Evolutionary conservation across 2,888 invertebrate genomes (phyloP), one percentile per base, ranked within the genome.

Genomic region (Arge pagana): DNA sequence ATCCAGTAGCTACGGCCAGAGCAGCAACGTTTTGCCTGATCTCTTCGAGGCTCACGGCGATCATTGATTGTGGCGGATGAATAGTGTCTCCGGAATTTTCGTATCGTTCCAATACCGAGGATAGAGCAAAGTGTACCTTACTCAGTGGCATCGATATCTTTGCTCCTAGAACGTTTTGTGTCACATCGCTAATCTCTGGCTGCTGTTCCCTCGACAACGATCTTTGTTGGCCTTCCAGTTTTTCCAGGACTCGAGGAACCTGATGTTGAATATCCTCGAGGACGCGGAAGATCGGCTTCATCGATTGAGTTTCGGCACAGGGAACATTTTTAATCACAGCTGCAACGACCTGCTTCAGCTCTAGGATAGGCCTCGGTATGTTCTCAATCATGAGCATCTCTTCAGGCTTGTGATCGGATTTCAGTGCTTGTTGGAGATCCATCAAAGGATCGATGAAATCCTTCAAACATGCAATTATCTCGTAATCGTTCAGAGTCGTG

Each of bases 261-360:
- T 67, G 63, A 6, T 61, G 52, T 8, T 67, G 56, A 24, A 73
- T 64, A 16, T 70, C 68, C n/a, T 68, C 64, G n/a, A 72, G 30
- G 36, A 64, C 61, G 19, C 60, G 52, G 15, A 59, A 43, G 21
- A 71, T 60, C 4, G 62, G 57, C 24, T 57, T 56, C n/a, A 72
- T 58, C 7, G 55, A 24, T 5, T 61, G 54, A 4, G 58, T 42
- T 26, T 64, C 65, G 1, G 59, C 57, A 13, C 54, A 55, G 19
- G 60, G 50, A 28, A 86, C 81, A 65, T 88, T 87, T 68, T 85
- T 85, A 70, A 87, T 84, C 28, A 88, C 82, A 1, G 86, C 82
- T 13, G 83, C 82, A 4, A 89, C 68, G 18, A 85, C 83, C 61
- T 85, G 82, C 64, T 87, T 86, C 16, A 90, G 72, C 23, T 80